phyloP scores from a whole-genome alignment of 2,113 vertebrate genomes.

The Brachyistius frenatus region DNA sequence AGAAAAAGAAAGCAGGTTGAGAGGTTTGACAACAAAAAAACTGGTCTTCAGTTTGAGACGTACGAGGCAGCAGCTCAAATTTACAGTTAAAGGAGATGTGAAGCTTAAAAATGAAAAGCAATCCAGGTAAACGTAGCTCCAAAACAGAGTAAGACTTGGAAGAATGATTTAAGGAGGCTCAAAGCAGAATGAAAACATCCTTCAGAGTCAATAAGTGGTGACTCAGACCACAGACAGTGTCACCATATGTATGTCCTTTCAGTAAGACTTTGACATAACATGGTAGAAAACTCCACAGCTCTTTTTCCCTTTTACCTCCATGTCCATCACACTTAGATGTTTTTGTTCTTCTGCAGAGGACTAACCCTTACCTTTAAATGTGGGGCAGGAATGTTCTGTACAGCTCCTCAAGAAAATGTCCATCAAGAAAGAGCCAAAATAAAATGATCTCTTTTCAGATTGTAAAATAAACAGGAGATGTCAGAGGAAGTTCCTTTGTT shows the following conservation, averaged over 20 bases:
- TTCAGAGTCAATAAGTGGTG: conserved; percentile 1
- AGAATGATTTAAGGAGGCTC: conserved; percentile 30
- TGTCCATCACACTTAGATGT: background rate
- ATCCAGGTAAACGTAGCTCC: background rate
- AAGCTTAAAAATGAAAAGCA: too few species aligned
- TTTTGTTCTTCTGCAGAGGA: background rate
- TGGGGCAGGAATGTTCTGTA: conserved; percentile 60
- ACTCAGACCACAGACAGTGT: conserved; percentile 10
- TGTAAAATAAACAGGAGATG: background rate
- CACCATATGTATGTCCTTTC: conserved; percentile 8
- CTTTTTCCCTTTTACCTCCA: conserved; percentile 25
- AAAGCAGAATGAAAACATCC: conserved; percentile 35
- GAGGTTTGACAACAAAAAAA: background rate
- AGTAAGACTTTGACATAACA: conserved; percentile 58
- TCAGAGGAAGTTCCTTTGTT: conserved; percentile 2
- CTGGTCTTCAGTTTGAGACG: conserved; percentile 10
- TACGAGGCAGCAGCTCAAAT: conserved; percentile 21
- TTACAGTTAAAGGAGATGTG: background rate
- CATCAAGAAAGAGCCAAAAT: background rate
- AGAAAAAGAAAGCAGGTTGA: too few species aligned
- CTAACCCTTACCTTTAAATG: conserved; percentile 10
- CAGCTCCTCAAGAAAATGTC: conserved; percentile 12
- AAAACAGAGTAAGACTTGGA: conserved; percentile 58
- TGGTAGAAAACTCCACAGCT: conserved; percentile 16
- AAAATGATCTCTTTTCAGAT: background rate